A percentile compares a stretch with the other conserved stretches of the same genome.
phyloP scores from a whole-genome alignment of 2,113 vertebrate genomes.

The Nanger granti region DNA sequence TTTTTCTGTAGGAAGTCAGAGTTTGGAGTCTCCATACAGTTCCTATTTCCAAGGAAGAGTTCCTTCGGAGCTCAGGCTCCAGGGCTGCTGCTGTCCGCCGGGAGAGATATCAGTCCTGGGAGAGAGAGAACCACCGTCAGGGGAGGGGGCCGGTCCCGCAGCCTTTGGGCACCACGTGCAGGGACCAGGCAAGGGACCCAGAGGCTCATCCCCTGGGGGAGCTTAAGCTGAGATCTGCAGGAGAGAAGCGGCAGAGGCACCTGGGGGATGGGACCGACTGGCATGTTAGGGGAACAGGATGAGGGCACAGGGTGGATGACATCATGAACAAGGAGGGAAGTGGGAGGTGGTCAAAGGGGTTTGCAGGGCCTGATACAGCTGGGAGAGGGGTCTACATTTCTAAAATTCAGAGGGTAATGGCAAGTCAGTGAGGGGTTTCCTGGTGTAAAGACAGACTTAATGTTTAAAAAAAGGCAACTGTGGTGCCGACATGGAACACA shows the following conservation, averaged over 20 bases:
- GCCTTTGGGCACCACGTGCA: neutral
- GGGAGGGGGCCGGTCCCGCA: neutral
- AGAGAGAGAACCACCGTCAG: constrained; percentile 56
- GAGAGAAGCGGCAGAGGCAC: neutral
- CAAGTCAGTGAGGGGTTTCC: neutral
- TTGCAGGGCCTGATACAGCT: neutral
- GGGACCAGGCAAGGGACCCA: neutral
- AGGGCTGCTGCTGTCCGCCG: constrained; percentile 65
- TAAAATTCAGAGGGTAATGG: neutral
- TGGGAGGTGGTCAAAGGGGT: neutral
- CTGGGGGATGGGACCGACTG: neutral
- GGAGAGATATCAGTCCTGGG: constrained; percentile 75
- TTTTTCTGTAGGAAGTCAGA: constrained; percentile 66
- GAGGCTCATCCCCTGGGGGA: neutral
- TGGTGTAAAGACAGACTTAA: neutral
- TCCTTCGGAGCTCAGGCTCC: constrained; percentile 76
- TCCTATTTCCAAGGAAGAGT: constrained; percentile 69
- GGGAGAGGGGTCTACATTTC: neutral
- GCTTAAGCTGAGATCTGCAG: neutral
- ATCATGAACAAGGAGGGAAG: neutral
- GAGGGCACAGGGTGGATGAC: neutral
- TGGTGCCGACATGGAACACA: neutral
- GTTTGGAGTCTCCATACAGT: constrained; percentile 73
- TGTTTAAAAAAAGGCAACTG: neutral
- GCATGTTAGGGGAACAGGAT: neutral